These are phyloP conservation scores for Acronicta aceris DNA, from an alignment of 2,888 invertebrate species.

Conservation along the genomic window DNA sequence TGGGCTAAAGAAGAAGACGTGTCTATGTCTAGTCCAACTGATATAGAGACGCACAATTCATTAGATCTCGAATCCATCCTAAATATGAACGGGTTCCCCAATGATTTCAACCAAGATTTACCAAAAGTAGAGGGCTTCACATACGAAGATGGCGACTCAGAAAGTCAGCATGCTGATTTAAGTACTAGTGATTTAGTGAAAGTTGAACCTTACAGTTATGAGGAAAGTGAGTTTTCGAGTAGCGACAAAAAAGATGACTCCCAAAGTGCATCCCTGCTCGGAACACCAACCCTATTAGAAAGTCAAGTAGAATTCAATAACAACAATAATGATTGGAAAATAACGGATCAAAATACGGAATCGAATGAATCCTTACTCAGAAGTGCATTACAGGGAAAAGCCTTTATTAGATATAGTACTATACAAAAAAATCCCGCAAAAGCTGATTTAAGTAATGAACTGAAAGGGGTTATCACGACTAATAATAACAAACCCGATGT, in stretches of 20 bases:
- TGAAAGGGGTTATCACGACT: constrained; percentile 81
- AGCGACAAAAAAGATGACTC: constrained; percentile 84
- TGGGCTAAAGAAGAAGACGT: constrained; percentile 91
- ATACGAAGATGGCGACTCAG: constrained; percentile 94
- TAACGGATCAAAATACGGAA: constrained; percentile 92
- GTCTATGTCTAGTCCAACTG: constrained; percentile 89
- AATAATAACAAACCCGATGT: constrained; percentile 86
- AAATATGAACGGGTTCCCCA: constrained; percentile 91
- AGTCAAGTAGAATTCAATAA: constrained; percentile 90
- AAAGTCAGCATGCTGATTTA: constrained; percentile 92
- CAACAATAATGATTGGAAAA: constrained; percentile 95
- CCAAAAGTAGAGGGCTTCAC: constrained; percentile 93
- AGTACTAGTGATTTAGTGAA: constrained; percentile 90
- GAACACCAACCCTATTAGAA: constrained; percentile 87
- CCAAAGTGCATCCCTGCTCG: constrained; percentile 78
- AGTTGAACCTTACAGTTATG: constrained; percentile 82
- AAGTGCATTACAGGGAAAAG: constrained; percentile 95
- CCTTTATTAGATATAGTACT: constrained; percentile 88
- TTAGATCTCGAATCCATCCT: constrained; percentile 95
- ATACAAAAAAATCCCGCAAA: constrained; percentile 87
- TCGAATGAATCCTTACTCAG: constrained; percentile 93
- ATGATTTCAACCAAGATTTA: constrained; percentile 89
- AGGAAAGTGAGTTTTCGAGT: constrained; percentile 78
- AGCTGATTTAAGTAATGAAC: constrained; percentile 77
- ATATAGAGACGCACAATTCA: constrained; percentile 89